phyloP scores from a whole-genome alignment of 1,140 invertebrate species.

The Thereuonema tuberculata region DNA sequence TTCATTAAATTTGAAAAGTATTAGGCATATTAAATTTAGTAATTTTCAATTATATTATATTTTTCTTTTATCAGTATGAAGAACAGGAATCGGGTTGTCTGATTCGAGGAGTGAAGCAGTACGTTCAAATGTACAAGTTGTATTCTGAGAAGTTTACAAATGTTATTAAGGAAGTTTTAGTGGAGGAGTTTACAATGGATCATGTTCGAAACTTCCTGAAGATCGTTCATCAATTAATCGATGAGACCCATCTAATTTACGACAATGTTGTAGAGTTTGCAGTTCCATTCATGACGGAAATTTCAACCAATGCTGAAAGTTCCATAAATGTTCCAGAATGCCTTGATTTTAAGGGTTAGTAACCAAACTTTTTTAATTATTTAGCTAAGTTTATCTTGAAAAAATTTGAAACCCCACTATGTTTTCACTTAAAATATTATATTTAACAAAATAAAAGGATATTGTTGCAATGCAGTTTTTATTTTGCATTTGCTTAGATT shows the following conservation, averaged over 20 bases:
- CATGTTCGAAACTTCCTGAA: constrained; percentile 28
- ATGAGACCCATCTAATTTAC: constrained; percentile 18
- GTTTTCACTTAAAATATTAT: too few species aligned
- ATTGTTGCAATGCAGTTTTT: too few species aligned
- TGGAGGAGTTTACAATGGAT: constrained; percentile 33
- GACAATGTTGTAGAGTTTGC: constrained; percentile 3
- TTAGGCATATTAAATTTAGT: too few species aligned
- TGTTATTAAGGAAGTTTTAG: constrained; percentile 40
- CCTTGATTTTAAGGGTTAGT: too few species aligned
- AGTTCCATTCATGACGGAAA: background rate
- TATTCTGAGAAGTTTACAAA: constrained; percentile 44
- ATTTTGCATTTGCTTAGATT: too few species aligned
- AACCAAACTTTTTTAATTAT: too few species aligned
- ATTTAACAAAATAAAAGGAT: too few species aligned
- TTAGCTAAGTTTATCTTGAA: too few species aligned
- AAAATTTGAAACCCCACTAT: too few species aligned
- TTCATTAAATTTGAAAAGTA: too few species aligned
- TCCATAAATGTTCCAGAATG: too few species aligned
- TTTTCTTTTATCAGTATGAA: constrained; percentile 32
- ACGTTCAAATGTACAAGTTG: constrained; percentile 29
- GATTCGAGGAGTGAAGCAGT: constrained; percentile 19
- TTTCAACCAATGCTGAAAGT: background rate
- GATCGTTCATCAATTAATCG: constrained; percentile 32
- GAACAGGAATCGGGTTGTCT: constrained; percentile 27
- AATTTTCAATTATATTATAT: too few species aligned